A percentile compares a stretch with the other conserved stretches of the same genome.
Evolutionary conservation across 2,797 vertebrate species (phyloP).

Genomic region (Sebastes diaconus): DNA sequence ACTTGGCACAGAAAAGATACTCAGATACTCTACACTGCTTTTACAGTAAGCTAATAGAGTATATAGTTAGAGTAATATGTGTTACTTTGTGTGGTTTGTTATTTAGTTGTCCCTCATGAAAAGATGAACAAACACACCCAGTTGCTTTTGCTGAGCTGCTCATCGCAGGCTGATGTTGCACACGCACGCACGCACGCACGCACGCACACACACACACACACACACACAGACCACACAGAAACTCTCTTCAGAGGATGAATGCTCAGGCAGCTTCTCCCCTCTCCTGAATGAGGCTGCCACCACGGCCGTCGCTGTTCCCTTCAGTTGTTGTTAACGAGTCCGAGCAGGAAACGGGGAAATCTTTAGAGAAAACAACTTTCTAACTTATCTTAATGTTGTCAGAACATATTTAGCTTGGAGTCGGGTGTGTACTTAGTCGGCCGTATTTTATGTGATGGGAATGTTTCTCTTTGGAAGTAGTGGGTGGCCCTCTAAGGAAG

Average conservation of each 20-base stretch:
- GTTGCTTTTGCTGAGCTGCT: not conserved
- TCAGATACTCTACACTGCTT: too few relatives aligned
- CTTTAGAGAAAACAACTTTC: not conserved
- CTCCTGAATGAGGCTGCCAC: slow-evolving; percentile 6
- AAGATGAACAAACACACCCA: slow-evolving; percentile 8
- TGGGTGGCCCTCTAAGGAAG: not conserved
- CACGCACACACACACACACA: not conserved
- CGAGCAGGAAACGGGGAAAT: not conserved
- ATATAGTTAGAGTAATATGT: not conserved
- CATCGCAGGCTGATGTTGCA: not conserved
- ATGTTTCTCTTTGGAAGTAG: slow-evolving; percentile 5
- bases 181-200: not conserved
- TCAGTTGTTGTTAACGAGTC: not conserved
- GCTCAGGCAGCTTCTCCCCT: slow-evolving; percentile 10
- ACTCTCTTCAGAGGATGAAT: slow-evolving; percentile 17
- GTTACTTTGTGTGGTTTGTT: not conserved
- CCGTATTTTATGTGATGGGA: slow-evolving; percentile 11
- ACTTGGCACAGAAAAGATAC: too few relatives aligned
- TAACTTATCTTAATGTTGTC: slow-evolving; percentile 5
- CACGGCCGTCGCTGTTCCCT: not conserved
- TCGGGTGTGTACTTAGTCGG: not conserved
- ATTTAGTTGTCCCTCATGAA: not conserved
- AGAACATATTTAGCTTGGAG: not conserved
- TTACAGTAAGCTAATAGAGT: not conserved
- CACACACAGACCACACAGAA: slow-evolving; percentile 31